phyloP scores from a whole-genome alignment of 2,888 invertebrate genomes.

The Dryobota labecula region DNA sequence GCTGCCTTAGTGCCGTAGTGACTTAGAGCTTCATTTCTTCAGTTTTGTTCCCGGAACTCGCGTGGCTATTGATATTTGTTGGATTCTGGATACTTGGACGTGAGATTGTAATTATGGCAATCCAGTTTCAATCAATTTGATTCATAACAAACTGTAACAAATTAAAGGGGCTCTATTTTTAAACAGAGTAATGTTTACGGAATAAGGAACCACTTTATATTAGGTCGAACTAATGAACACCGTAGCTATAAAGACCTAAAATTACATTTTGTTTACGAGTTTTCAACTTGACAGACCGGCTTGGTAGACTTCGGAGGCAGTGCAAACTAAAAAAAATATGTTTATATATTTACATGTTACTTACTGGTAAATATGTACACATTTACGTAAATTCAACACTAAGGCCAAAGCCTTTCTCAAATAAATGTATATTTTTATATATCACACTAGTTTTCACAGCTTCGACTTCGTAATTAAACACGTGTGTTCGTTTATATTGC shows the following conservation, averaged over 20 bases:
- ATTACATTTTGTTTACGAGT: slow-evolving; percentile 42
- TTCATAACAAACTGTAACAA: slow-evolving; percentile 25
- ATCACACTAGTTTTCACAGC: slow-evolving; percentile 57
- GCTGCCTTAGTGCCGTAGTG: background rate
- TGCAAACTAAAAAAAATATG: slow-evolving; percentile 37
- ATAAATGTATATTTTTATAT: slow-evolving; percentile 27
- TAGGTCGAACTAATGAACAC: slow-evolving; percentile 20
- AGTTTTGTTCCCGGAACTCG: background rate
- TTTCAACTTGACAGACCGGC: slow-evolving; percentile 49
- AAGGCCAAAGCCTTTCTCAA: slow-evolving; percentile 3
- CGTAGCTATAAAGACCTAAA: slow-evolving; percentile 33
- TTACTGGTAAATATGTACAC: slow-evolving; percentile 54
- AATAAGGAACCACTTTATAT: slow-evolving; percentile 30
- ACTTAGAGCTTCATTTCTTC: background rate
- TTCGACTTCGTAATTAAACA: slow-evolving; percentile 65
- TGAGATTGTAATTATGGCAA: background rate
- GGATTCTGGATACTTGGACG: background rate
- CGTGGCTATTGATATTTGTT: background rate
- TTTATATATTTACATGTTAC: slow-evolving; percentile 43
- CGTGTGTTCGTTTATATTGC: slow-evolving; percentile 63
- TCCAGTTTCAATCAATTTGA: slow-evolving; percentile 17
- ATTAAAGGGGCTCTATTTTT: slow-evolving; percentile 34
- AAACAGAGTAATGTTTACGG: slow-evolving; percentile 35
- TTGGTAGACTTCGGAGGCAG: slow-evolving; percentile 22
- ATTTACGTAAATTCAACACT: slow-evolving; percentile 39